Base-by-base conservation (phyloP, 2,113 vertebrate genomes). In the Rallus limicola region DNA sequence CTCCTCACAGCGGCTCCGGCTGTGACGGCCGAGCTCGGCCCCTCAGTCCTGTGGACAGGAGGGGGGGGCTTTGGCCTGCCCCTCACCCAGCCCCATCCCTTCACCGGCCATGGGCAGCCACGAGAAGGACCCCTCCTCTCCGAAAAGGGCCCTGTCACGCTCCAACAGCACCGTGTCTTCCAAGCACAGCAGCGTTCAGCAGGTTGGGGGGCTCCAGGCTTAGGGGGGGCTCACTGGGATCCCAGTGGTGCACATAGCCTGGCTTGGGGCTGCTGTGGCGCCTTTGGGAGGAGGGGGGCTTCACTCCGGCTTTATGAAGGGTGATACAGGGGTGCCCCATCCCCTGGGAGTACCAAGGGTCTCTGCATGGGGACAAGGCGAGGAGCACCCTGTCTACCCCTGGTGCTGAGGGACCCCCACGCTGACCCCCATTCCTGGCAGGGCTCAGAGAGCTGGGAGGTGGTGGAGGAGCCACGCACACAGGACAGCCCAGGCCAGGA, bases 381-480 rank as follows among this genome's bases (percentile, higher is more conserved):
- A 36, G 78, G 46, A 50, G 48, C 34, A 1, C 9, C 48, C 20
- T 0, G 0, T 17, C 19, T 48, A 21, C 10, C 7, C 25, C 10
- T 1, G 12, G 23, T 11, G 17, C 52, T 4, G 2, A 9, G 56
- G 65, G 76, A 38, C 52, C 71, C 72, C 77, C 36, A 0, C 0
- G 2, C 42, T 91, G 90, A 55, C 2, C 55, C 58, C 64, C 3
- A 4, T 79, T 92, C 60, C 87, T 0, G 5, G 0, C 86, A 98
- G 98, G 97, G 97, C 97, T 98, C 98, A 0, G 98, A 99, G 94
- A 96, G 99, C 97, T 99, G 99, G 99, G 99, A 99, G 96, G 98
- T 99, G 85, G 95, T 99, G 95, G 98, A 99, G 7, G 99, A 99
- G 86, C 72, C 98, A 2, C 95, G 82, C 3, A 72, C 28, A 2